Evolutionary conservation across 2,888 invertebrate species (phyloP), one percentile per base, ranked within the genome.

Genomic region (Tyria jacobaeae): DNA sequence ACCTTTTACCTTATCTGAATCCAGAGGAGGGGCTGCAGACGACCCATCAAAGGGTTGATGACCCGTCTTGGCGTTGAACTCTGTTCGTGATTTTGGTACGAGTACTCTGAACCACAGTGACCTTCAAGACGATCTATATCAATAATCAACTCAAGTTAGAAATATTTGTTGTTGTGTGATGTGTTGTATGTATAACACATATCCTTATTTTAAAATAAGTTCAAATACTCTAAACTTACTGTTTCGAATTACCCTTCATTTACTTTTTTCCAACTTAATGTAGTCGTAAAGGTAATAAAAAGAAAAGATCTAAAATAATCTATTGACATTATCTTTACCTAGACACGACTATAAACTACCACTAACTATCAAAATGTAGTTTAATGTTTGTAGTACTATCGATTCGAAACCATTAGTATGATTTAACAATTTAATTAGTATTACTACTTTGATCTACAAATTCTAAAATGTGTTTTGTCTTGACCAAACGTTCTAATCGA

Each of bases 41-140:
- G 54, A 35, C 17, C 57, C 31, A 68, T 61, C 56, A 64, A 68
- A 61, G 60, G 69, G 67, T 69, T 67, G 66, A 62, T 62, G 71
- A 67, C 65, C 59, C 57, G 56, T 52, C 55, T 65, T 54, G 53
- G 17, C 21, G 51, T 66, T 73, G 71, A 73, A 73, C 81, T 74
- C 64, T 24, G 61, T 60, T 64, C 61, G 63, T 75, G 69, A 73
- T 69, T 67, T 68, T 67, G 70, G 76, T 71, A 74, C 66, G 64
- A 66, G 71, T 64, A 62, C 60, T 63, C 34, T 74, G 74, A 78
- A 77, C 76, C 66, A 68, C 55, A 60, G 64, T 71, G 64, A 73
- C 66, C 59, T 59, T 37, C 47, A 15, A 44, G 21, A 55, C 41
- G 25, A 15, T 27, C 31, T n/a, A 39, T 12, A 21, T 35, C 21